phyloP scores from a whole-genome alignment of 2,113 vertebrate genomes.

The Gadus macrocephalus region DNA sequence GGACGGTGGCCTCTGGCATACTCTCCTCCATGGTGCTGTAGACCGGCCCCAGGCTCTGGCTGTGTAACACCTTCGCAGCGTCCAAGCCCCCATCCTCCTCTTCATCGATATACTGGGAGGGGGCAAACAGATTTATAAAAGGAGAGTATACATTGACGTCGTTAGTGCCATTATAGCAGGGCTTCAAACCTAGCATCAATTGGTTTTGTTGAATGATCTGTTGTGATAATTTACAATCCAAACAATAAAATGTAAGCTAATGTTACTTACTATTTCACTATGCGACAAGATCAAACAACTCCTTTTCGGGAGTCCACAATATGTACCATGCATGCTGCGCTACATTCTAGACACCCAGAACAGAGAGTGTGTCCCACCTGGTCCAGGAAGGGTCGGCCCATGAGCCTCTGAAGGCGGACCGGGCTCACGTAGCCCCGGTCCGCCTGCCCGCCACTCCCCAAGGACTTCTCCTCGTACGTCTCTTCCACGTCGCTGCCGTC shows the following conservation, averaged over 20 bases:
- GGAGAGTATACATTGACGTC: background rate
- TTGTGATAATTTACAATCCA: too few species aligned
- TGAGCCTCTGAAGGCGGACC: constrained; percentile 43
- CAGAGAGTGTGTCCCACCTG: constrained; percentile 45
- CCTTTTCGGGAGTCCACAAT: too few species aligned
- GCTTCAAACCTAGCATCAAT: background rate
- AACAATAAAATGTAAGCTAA: too few species aligned
- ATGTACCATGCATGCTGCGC: background rate
- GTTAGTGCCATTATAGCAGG: background rate
- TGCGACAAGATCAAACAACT: background rate
- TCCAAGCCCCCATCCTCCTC: constrained; percentile 38
- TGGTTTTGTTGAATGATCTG: too few species aligned
- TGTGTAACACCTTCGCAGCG: constrained; percentile 70
- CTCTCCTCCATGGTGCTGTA: constrained; percentile 84
- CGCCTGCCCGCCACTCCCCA: constrained; percentile 27
- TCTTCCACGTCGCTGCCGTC: constrained; percentile 33
- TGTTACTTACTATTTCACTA: background rate
- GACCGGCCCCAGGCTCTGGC: constrained; percentile 80
- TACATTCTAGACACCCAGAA: background rate
- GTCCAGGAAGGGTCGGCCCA: constrained; percentile 30
- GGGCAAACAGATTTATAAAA: background rate
- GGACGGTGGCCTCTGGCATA: constrained; percentile 80
- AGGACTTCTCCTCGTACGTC: constrained; percentile 24
- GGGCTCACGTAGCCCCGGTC: constrained; percentile 56
- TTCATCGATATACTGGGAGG: constrained; percentile 26